Evolutionary conservation across 1,140 invertebrate genomes (phyloP), one percentile per base, ranked within the genome.

Genomic region (Hylyphantes graminicola): DNA sequence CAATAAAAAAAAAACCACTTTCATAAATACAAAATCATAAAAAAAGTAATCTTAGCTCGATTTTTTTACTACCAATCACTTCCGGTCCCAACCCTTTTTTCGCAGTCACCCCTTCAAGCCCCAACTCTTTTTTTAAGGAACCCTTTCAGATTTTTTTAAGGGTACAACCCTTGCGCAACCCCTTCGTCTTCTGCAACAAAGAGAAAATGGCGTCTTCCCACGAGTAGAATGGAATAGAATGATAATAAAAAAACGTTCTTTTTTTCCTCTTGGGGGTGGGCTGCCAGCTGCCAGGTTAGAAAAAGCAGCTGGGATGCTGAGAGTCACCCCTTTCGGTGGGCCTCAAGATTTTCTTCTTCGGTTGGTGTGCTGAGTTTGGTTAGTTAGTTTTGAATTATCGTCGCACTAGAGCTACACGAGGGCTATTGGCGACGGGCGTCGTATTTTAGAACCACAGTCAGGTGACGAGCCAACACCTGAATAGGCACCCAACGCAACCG

Each of bases 261-360:
- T n/a, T 55, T 61, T n/a, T n/a, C n/a, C n/a, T 51, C 63, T 76
- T 50, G 74, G 74, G 59, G 74, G 74, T 76, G 74, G 74, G 74
- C 10, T 17, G 55, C 76, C 76, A 78, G 65, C 76, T 78, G 76
- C 61, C 50, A 67, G 76, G 12, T 19, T 15, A 65, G 35, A 48
- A n/a, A 19, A 67, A 64, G 76, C 76, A 78, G 76, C 76, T 78
- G 76, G 76, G 35, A 78, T 76, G 57, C 61, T 13, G 12, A 64
- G 53, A 12, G 55, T 59, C 57, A 76, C 74, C 76, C 76, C 63
- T 78, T 78, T 78, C 76, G 8, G 17, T 10, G 76, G 76, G 76
- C 76, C 76, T 78, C 76, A 50, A 63, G 59, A 35, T 35, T 35
- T 35, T 35, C 5, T 35, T 35, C 35, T 35, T 35, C 35, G 35